Conservation (phyloP, 2,113 vertebrate species). For the Sander lucioperca region DNA sequence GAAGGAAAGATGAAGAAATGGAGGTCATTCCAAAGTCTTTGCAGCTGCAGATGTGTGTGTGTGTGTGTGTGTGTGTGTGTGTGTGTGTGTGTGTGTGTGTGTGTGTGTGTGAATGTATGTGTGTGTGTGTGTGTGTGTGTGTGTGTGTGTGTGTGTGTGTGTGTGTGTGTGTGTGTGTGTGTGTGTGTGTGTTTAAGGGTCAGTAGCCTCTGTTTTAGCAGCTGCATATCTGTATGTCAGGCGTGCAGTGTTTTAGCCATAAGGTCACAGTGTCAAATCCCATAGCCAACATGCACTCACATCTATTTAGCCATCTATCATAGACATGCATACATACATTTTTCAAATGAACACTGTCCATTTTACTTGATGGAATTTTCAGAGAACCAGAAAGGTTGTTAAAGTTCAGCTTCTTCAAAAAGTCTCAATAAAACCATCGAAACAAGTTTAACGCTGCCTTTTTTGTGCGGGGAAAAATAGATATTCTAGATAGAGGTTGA, state of each 20-base stretch:
- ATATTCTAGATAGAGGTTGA: background rate
- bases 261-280: slow-evolving; percentile 58
- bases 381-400: background rate
- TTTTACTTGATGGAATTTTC: background rate
- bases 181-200: slow-evolving; percentile 37
- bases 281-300: slow-evolving; percentile 1
- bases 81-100: slow-evolving; percentile 3
- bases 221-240: slow-evolving; percentile 63
- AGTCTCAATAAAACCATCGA: background rate
- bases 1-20: slow-evolving; percentile 36
- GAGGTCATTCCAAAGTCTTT: slow-evolving; percentile 58
- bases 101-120: slow-evolving; percentile 11
- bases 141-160: slow-evolving; percentile 12
- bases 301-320: background rate
- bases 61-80: slow-evolving; percentile 3
- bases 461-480: background rate
- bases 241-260: slow-evolving; percentile 40
- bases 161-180: slow-evolving; percentile 3
- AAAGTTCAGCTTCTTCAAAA: slow-evolving; percentile 11
- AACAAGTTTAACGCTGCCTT: background rate
- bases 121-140: background rate
- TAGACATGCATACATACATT: slow-evolving; percentile 14
- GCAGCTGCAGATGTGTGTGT: slow-evolving; percentile 67
- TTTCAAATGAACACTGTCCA: slow-evolving; percentile 12
- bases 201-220: slow-evolving; percentile 61